Conservation (phyloP, 2,113 vertebrate genomes). For the Chionis minor region DNA sequence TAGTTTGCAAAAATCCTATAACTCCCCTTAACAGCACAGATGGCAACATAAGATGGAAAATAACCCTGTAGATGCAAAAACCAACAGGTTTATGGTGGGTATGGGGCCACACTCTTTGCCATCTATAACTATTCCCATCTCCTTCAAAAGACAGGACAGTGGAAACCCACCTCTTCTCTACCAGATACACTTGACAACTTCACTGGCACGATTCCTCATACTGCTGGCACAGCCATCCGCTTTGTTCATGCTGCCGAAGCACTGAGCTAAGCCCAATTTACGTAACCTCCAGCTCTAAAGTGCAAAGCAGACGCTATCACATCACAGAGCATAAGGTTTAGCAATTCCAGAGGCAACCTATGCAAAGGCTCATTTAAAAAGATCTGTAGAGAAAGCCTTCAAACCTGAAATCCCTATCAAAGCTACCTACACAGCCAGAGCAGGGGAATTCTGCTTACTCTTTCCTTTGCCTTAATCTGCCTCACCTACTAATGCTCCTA, state of each 20-base stretch:
- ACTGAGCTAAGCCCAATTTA: background rate
- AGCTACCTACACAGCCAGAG: background rate
- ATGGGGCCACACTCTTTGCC: background rate
- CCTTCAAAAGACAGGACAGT: background rate
- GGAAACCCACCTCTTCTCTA: background rate
- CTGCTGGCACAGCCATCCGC: background rate
- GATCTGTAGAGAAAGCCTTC: background rate
- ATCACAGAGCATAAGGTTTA: rapidly evolving
- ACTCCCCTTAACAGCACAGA: background rate
- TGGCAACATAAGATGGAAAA: background rate
- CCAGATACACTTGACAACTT: background rate
- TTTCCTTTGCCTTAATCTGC: background rate
- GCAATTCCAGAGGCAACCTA: background rate
- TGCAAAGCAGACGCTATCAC: background rate
- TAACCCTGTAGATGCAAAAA: background rate
- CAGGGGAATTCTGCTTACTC: background rate
- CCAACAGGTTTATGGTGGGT: background rate
- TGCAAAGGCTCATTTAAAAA: background rate
- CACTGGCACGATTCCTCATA: background rate
- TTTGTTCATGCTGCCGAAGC: background rate
- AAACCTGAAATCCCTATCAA: background rate
- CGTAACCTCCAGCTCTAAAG: background rate
- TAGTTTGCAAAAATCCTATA: background rate
- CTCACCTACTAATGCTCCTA: background rate
- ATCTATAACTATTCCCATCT: background rate